Evolutionary conservation across 2,113 vertebrate genomes (phyloP).

Genomic region (Cygnus atratus): DNA sequence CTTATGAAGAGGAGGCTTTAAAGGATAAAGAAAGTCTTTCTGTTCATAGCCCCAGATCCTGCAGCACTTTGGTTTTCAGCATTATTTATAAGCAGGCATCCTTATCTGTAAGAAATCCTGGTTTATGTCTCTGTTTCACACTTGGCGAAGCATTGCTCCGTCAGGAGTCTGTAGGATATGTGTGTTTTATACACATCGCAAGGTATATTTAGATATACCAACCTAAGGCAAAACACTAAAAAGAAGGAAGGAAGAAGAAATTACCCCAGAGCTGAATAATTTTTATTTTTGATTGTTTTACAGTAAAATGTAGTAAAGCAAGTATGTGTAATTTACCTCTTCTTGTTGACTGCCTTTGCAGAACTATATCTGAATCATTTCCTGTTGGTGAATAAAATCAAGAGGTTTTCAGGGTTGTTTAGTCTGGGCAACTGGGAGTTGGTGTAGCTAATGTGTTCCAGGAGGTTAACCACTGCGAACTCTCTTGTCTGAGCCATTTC

Average conservation of each 20-base stretch:
- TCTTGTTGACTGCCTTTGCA: slow-evolving; percentile 57
- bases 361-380: slow-evolving; percentile 68
- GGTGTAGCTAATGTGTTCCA: slow-evolving; percentile 66
- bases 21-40: background rate
- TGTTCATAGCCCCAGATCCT: background rate
- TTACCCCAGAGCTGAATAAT: background rate
- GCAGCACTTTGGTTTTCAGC: background rate
- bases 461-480: slow-evolving; percentile 68
- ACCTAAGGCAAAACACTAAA: background rate
- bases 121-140: background rate
- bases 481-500: slow-evolving; percentile 65
- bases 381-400: slow-evolving; percentile 67
- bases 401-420: slow-evolving; percentile 67
- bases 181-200: background rate
- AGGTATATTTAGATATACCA: background rate
- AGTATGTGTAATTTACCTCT: slow-evolving; percentile 47
- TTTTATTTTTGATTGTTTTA: background rate
- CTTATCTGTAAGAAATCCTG: slow-evolving; percentile 1
- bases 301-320: background rate
- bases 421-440: slow-evolving; percentile 73
- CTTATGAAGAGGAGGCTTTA: background rate
- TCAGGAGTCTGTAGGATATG: background rate
- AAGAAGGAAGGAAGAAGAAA: slow-evolving; percentile 17
- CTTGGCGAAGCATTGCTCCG: background rate
- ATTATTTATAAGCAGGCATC: background rate